These are phyloP conservation scores for Pandemis corylana DNA, from an alignment of 2,888 invertebrate species.

Conservation along the genomic window DNA sequence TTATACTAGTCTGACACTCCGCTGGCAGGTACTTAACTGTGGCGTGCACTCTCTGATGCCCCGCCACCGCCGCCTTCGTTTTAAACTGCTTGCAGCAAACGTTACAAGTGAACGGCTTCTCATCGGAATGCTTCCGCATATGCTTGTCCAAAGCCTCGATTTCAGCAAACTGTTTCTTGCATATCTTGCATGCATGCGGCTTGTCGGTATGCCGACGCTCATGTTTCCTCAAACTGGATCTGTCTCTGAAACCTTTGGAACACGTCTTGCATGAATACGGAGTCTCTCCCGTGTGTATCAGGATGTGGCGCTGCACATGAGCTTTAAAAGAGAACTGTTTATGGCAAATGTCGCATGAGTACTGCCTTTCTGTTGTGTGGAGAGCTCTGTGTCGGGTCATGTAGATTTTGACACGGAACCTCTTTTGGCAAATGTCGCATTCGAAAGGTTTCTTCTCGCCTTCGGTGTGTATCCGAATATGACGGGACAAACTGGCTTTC, in stretches of 20 bases:
- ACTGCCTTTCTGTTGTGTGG: neutral
- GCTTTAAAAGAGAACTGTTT: conserved; percentile 3
- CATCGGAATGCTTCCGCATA: neutral
- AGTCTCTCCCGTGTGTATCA: neutral
- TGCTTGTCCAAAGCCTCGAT: neutral
- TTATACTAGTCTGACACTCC: neutral
- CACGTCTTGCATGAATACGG: neutral
- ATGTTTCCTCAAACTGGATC: neutral
- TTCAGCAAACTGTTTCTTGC: neutral
- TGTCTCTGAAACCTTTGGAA: neutral
- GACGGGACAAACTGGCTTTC: neutral
- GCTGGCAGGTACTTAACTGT: neutral
- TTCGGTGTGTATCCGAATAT: neutral
- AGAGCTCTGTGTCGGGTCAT: neutral
- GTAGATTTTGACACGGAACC: neutral
- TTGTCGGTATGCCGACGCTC: neutral
- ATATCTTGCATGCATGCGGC: neutral
- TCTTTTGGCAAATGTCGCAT: neutral
- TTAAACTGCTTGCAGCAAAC: neutral
- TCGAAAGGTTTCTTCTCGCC: neutral
- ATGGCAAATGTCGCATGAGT: neutral
- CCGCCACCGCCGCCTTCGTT: neutral
- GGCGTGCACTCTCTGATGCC: neutral
- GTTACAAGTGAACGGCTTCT: neutral
- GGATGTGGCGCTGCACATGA: neutral